Evolutionary conservation across 2,113 vertebrate species (phyloP), one percentile per base, ranked within the genome.

Genomic region (Bufo bufo): DNA sequence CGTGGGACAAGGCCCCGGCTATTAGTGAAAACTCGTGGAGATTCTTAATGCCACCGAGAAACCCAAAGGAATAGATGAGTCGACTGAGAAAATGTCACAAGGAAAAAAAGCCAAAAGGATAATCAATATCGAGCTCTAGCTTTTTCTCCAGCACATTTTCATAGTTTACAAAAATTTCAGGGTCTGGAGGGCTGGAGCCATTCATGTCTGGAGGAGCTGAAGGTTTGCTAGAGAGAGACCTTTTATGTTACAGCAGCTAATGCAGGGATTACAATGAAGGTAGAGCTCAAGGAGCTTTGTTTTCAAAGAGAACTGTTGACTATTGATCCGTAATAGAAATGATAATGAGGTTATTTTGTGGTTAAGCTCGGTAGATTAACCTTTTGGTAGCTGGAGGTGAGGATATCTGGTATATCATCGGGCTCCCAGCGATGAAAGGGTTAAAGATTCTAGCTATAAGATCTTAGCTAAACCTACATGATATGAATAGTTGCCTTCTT

Each of bases 261-360:
- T 88, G 91, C 88, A 77, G 49, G 63, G 87, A 91, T 58, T 61
- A 91, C 89, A 91, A 93, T 93, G 87, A 92, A 77, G 77, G 85
- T 61, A 17, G 0, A n/a, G 90, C 77, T 91, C 56, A n/a, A 89
- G 77, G 89, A 86, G 85, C 50, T 78, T 14, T 89, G 89, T 91
- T 92, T 93, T 92, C 92, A 91, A 94, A 91, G 81, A 93, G 90
- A 92, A 92, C 66, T 72, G 89, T 89, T 75, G 90, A 91, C 91
- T 92, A 95, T 94, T 81, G 93, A 96, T 94, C 81, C 61, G 89
- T 91, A 93, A 95, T 93, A 94, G 93, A 94, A 93, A 94, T 94
- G 95, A 94, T 95, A 94, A 95, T 95, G 93, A 94, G 93, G 91
- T 90, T 85, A 91, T 92, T 92, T 93, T 92, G 89, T 85, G 59